Base-by-base conservation (phyloP, 2,888 invertebrate genomes). In the Biston stratarius region DNA sequence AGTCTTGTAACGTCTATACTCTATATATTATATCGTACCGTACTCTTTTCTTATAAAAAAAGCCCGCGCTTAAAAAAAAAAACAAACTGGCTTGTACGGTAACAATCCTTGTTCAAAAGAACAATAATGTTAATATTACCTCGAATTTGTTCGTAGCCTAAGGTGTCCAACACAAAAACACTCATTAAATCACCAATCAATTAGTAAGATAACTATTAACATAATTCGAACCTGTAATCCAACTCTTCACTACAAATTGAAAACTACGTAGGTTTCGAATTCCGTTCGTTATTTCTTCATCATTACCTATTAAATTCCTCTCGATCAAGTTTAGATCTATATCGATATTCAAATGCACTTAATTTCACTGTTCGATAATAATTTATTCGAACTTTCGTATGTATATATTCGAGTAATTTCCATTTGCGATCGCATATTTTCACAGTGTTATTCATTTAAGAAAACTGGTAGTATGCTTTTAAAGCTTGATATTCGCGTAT, bases 381-480 rank as follows among this genome's bases (percentile, higher is more conserved):
- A 67, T 67, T 55, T 59, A 67, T 63, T 44, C 42, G 15, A 59
- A 10, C 51, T 51, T 60, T 55, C 42, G 59, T 49, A 62, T 63
- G 61, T 64, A 59, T 64, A 59, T 67, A 57, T 70, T 57, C 42
- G 33, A 63, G 49, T 64, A 63, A 71, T 71, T 61, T 69, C 49
- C 64, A 60, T 71, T 71, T 66, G 63, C 68, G 51, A 76, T 74
- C 67, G 49, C 66, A 61, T 60, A 78, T 77, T 83, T 86, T 87
- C 85, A 87, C 85, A 79, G 83, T 79, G 85, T 85, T 85, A 89
- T 89, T 91, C 87, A 88, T 89, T n/a, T 89, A 89, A 79, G 79
- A 79, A 79, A 79, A 81, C 82, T 80, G 84, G 82, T 83, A 79
- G 82, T 83, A 79, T 77, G 78, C 78, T 77, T 82, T 82, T 36